Conservation (phyloP, 2,888 invertebrate genomes). For the Limnephilus lunatus region DNA sequence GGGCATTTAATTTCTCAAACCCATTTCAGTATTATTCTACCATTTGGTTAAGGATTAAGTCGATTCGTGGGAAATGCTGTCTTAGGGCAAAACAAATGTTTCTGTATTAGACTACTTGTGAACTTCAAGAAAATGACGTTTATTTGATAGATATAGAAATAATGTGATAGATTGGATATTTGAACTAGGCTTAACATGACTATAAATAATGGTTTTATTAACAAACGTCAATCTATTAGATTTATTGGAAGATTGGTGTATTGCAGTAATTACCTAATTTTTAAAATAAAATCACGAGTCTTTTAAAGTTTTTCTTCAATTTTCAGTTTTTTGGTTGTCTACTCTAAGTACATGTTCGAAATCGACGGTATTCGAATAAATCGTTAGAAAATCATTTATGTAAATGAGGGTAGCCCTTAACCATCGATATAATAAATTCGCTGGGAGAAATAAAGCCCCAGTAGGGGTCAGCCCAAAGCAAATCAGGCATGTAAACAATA, state of each 20-base stretch:
- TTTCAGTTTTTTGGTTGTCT: not conserved
- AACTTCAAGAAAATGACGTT: conserved; percentile 2
- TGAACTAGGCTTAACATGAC: not conserved
- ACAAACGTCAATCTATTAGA: not conserved
- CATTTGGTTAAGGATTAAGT: not conserved
- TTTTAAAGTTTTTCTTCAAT: not conserved
- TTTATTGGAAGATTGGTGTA: not conserved
- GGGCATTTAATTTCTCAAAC: not conserved
- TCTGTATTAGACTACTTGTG: not conserved
- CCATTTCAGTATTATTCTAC: not conserved
- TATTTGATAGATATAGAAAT: not conserved
- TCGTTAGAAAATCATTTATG: not conserved
- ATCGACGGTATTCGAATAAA: not conserved
- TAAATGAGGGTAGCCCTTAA: not conserved
- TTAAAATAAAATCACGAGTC: not conserved
- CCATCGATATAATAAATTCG: not conserved
- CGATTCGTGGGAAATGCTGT: not conserved
- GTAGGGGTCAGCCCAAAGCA: not conserved
- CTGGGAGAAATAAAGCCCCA: not conserved
- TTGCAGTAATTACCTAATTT: not conserved
- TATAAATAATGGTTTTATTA: not conserved
- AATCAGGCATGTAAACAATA: conserved; percentile 45
- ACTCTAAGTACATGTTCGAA: not conserved
- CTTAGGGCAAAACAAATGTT: not conserved
- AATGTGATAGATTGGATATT: not conserved